Conservation (phyloP, 2,888 invertebrate species). For the Heliconius sara region DNA sequence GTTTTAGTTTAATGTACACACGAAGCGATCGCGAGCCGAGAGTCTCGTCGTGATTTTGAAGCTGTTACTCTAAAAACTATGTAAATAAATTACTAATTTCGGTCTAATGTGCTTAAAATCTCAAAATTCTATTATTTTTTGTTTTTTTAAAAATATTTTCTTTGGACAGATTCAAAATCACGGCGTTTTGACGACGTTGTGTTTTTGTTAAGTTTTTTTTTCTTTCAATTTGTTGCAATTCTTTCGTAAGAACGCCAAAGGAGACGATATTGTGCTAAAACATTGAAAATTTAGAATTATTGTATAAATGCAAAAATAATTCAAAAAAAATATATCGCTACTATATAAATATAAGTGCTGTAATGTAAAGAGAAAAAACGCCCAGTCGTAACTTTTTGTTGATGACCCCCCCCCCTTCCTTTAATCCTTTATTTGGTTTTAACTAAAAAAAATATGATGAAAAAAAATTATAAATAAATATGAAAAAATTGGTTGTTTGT, state of each 20-base stretch:
- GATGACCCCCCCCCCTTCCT: slow-evolving; percentile 3
- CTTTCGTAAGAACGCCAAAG: slow-evolving; percentile 80
- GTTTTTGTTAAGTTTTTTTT: slow-evolving; percentile 76
- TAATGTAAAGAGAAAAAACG: slow-evolving; percentile 52
- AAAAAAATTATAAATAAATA: slow-evolving; percentile 37
- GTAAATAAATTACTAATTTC: slow-evolving; percentile 33
- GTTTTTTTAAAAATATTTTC: neutral
- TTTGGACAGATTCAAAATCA: slow-evolving; percentile 50
- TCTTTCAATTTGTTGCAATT: slow-evolving; percentile 76
- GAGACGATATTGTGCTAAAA: slow-evolving; percentile 66
- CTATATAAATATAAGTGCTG: slow-evolving; percentile 60
- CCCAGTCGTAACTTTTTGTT: slow-evolving; percentile 45
- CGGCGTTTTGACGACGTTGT: slow-evolving; percentile 49
- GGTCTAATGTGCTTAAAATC: slow-evolving; percentile 34
- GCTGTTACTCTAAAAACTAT: neutral
- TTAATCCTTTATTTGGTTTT: slow-evolving; percentile 40
- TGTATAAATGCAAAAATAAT: slow-evolving; percentile 74
- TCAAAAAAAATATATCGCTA: slow-evolving; percentile 72
- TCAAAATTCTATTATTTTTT: slow-evolving; percentile 11
- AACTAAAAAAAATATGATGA: slow-evolving; percentile 36
- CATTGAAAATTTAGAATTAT: slow-evolving; percentile 62
- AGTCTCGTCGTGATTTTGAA: slow-evolving; percentile 38
- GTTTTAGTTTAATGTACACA: slow-evolving; percentile 34
- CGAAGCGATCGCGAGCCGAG: slow-evolving; percentile 46
- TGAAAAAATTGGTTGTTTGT: slow-evolving; percentile 72